phyloP scores from a whole-genome alignment of 30 jellyfish, hydroid and myxozoan species.

The Cassiopea andromeda region DNA sequence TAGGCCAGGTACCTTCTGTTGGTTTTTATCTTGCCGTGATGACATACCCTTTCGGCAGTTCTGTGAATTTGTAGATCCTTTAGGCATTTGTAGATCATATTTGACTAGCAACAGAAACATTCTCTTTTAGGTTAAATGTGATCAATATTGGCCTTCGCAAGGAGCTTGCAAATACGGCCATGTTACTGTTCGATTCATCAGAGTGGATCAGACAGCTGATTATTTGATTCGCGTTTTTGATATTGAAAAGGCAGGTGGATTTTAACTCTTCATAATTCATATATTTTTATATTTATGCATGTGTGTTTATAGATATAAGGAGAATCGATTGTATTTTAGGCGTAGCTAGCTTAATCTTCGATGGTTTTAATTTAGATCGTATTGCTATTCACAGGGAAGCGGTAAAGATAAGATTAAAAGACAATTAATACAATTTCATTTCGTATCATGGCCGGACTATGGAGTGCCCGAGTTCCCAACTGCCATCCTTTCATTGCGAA shows the following conservation, averaged over 20 bases:
- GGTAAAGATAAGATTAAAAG: conserved; percentile 69
- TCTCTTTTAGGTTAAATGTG: conserved; percentile 74
- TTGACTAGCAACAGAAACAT: not conserved
- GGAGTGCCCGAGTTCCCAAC: conserved; percentile 98
- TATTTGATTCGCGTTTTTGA: conserved; percentile 75
- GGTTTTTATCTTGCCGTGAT: too few relatives aligned
- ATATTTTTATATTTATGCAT: too few relatives aligned
- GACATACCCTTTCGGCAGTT: too few relatives aligned
- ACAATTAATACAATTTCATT: conserved; percentile 81
- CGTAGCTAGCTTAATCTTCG: too few relatives aligned
- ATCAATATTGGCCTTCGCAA: conserved; percentile 93
- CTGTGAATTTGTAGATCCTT: too few relatives aligned
- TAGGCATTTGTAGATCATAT: too few relatives aligned
- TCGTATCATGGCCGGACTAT: conserved; percentile 98
- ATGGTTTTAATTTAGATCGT: too few relatives aligned
- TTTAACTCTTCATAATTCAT: too few relatives aligned
- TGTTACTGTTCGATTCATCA: conserved; percentile 73
- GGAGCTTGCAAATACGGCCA: conserved; percentile 83
- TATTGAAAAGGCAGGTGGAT: conserved; percentile 74
- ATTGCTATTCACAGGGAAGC: conserved; percentile 10
- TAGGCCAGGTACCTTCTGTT: too few relatives aligned
- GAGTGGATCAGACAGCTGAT: conserved; percentile 91
- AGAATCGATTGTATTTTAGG: too few relatives aligned
- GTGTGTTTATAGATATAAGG: too few relatives aligned
- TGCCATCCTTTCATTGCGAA: conserved; percentile 86